Percentiles rank a stretch among this genome's conserved stretches.
Conservation (phyloP, 1,140 invertebrate genomes). For the Sogatella furcifera region DNA sequence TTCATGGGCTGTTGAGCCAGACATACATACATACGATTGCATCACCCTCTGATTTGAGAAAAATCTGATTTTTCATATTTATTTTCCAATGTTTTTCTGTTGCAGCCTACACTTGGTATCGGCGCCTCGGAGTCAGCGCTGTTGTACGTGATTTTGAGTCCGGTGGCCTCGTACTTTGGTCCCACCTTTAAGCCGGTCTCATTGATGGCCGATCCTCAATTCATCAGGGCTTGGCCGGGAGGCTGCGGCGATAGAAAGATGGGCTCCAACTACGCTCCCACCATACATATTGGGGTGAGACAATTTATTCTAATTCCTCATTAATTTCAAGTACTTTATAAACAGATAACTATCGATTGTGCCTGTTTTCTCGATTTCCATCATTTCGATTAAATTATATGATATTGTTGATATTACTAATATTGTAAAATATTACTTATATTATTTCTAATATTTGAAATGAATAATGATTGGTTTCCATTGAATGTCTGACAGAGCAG, state of each 20-base stretch:
- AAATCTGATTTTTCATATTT: no score
- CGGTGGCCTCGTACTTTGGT: slow-evolving; percentile 87
- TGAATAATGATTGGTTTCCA: no score
- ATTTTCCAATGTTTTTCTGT: slow-evolving; percentile 7
- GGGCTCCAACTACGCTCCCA: slow-evolving; percentile 87
- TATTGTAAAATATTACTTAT: no score
- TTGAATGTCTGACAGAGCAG: no score
- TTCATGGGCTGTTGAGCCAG: no score
- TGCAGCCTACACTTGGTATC: slow-evolving; percentile 84
- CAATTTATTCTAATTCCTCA: not conserved
- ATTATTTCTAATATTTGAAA: no score
- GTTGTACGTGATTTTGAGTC: slow-evolving; percentile 83
- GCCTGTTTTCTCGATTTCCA: no score
- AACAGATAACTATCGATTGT: no score
- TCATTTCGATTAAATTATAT: no score
- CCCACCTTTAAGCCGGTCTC: slow-evolving; percentile 61
- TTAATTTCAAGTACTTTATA: not conserved
- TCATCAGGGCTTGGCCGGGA: slow-evolving; percentile 87
- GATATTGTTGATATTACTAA: no score
- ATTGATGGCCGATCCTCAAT: slow-evolving; percentile 64
- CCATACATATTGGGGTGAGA: slow-evolving; percentile 59
- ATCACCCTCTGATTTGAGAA: no score
- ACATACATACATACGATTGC: no score
- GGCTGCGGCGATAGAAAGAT: slow-evolving; percentile 91
- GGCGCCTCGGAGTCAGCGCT: slow-evolving; percentile 70